Conservation (phyloP, 2,113 vertebrate species). For the Micronisus gabar region DNA sequence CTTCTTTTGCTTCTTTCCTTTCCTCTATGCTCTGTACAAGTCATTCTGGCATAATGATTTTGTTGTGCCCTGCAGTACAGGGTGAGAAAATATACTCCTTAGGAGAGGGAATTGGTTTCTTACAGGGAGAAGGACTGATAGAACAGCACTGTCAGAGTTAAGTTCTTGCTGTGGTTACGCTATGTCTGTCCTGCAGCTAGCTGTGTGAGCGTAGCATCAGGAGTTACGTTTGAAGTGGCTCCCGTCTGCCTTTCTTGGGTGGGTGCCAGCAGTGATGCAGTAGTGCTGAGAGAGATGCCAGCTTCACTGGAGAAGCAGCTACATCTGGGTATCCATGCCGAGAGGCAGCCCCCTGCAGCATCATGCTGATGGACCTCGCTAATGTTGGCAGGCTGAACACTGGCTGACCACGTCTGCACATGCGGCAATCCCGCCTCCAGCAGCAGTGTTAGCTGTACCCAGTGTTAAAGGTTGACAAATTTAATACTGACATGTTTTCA, state of each 20-base stretch:
- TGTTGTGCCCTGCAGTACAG: background rate
- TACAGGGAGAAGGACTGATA: background rate
- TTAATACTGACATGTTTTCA: accelerated
- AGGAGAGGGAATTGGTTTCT: background rate
- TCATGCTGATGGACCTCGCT: accelerated
- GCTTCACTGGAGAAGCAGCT: background rate
- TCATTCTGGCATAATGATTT: background rate
- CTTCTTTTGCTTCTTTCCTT: background rate
- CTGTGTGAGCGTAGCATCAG: background rate
- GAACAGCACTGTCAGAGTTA: background rate
- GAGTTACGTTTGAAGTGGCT: background rate
- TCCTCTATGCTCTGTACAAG: background rate
- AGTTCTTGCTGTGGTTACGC: background rate
- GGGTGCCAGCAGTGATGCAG: background rate
- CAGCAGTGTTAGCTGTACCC: background rate
- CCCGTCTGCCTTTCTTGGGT: background rate
- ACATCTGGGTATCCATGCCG: accelerated
- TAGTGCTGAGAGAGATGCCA: background rate
- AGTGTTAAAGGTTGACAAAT: background rate
- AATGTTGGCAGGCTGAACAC: accelerated
- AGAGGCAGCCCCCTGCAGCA: background rate
- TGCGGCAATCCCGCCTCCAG: background rate
- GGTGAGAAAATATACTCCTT: background rate
- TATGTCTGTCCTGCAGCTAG: background rate
- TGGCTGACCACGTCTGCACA: accelerated